phyloP scores from a whole-genome alignment of 2,113 vertebrate genomes.

The Laterallus jamaicensis region DNA sequence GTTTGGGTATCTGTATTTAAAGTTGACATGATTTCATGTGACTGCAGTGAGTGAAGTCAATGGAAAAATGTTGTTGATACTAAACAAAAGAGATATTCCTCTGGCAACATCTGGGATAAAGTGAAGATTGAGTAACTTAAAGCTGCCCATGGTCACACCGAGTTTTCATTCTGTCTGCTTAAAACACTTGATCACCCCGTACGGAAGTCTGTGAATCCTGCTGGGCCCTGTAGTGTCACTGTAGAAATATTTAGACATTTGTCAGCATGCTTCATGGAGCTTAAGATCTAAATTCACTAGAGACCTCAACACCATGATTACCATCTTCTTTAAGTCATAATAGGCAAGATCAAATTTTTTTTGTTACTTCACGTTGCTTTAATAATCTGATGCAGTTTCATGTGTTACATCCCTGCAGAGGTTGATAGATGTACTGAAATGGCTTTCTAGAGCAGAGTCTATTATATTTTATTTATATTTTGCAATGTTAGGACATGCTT shows the following conservation, averaged over 20 bases:
- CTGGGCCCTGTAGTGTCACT: neutral
- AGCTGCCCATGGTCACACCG: neutral
- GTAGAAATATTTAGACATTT: neutral
- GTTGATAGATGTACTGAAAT: neutral
- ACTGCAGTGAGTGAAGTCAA: neutral
- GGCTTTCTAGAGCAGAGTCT: neutral
- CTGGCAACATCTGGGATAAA: neutral
- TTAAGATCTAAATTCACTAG: neutral
- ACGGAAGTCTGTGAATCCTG: neutral
- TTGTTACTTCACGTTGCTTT: neutral
- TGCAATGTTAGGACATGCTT: neutral
- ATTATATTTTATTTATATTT: neutral
- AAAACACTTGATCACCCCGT: neutral
- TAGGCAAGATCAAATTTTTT: neutral
- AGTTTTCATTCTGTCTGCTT: conserved; percentile 20
- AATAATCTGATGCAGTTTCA: neutral
- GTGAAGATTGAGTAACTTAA: conserved; percentile 10
- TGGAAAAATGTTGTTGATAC: neutral
- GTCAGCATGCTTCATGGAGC: neutral
- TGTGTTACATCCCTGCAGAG: neutral
- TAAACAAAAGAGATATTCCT: conserved; percentile 44
- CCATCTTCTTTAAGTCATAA: neutral
- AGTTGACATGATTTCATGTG: conserved; percentile 22
- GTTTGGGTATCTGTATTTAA: neutral
- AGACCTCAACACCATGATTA: neutral